Evolutionary conservation across 2,888 invertebrate genomes (phyloP), one percentile per base, ranked within the genome.

Genomic region (Linyphia triangularis): DNA sequence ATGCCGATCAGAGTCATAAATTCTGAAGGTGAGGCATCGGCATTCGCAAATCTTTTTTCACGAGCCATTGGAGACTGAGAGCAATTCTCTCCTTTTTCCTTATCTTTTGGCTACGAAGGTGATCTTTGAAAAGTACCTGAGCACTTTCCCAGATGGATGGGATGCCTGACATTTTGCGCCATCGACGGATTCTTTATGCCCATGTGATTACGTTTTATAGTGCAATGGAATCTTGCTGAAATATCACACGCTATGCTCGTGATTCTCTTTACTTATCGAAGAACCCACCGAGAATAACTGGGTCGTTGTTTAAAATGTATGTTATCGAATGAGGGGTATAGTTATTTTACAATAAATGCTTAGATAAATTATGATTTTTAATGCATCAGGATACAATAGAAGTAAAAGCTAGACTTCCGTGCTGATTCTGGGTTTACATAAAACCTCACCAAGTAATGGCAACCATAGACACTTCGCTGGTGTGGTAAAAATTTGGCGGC

Each of bases 1-100:
- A n/a, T n/a, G n/a, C n/a, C n/a, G 51, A 51, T 51, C 51, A 51
- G n/a, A 51, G 51, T 51, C 51, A 51, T 51, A 51, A 51, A 51
- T 51, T 33, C 9, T 33, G n/a, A n/a, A n/a, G n/a, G n/a, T n/a
- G 33, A 33, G 33, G 9, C 33, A 33, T 33, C 33, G 33, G 5
- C 51, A 13, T 16, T 16, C 16, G 16, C 51, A 51, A 51, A 51
- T 51, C 51, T 51, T 51, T 51, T 51, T 51, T 51, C 51, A 51
- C 51, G 51, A 51, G 51, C n/a, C 51, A 51, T 51, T 51, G 51
- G 51, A 51, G 51, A 51, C 51, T n/a, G 13, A n/a, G 51, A 51
- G 51, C 33, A 9, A 33, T 33, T 33, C 33, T 33, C 33, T 1
- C 16, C 51, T n/a, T n/a, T 51, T 51, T 51, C 3, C 51, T 51